These are phyloP conservation scores for Champsocephalus esox DNA, from an alignment of 2,797 vertebrate genomes.

Conservation along the genomic window DNA sequence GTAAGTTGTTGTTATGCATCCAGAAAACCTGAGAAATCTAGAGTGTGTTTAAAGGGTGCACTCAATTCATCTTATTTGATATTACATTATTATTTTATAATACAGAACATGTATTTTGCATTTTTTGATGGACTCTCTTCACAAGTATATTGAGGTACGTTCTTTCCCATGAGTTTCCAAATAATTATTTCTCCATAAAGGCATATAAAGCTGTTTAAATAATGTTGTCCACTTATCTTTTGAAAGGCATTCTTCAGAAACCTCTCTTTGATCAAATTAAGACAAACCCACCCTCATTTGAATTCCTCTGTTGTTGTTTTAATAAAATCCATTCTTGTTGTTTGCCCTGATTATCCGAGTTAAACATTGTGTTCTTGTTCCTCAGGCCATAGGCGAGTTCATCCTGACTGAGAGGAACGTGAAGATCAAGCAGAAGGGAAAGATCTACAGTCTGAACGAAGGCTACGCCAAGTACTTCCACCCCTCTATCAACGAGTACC, in stretches of 20 bases:
- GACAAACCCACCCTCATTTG: background rate
- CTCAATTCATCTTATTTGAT: background rate
- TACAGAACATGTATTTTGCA: background rate
- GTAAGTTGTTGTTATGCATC: background rate
- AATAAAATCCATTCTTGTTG: background rate
- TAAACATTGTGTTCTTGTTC: background rate
- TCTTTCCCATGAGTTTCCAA: background rate
- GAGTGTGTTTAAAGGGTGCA: background rate
- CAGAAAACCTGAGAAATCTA: background rate
- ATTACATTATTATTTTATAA: background rate
- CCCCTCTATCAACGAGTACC: slow-evolving; percentile 91
- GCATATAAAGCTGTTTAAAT: no score
- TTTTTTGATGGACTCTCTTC: background rate
- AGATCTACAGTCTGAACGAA: slow-evolving; percentile 95
- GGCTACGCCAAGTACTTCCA: slow-evolving; percentile 97
- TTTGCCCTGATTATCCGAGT: background rate
- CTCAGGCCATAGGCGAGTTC: slow-evolving; percentile 95
- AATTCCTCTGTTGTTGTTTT: background rate
- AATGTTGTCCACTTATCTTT: no score
- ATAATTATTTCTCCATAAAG: background rate
- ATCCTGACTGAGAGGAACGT: slow-evolving; percentile 94
- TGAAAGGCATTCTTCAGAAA: background rate
- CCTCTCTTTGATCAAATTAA: background rate
- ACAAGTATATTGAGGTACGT: background rate
- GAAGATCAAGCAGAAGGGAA: slow-evolving; percentile 94